Percentiles rank a stretch among this genome's conserved stretches.
Conservation (phyloP, 2,888 invertebrate species). For the Caenorhabditis japonica region DNA sequence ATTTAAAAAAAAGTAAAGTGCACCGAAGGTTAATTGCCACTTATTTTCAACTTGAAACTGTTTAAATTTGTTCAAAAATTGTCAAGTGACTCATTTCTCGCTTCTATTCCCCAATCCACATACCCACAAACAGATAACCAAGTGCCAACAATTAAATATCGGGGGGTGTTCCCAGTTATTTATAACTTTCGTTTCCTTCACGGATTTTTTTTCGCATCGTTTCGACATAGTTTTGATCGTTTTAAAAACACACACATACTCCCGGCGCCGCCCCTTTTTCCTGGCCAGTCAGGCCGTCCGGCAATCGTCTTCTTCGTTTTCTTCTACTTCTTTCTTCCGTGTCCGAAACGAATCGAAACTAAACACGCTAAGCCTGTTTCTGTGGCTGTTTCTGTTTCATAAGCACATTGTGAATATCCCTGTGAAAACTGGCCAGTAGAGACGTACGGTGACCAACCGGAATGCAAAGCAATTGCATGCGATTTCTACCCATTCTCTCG, state of each 20-base stretch:
- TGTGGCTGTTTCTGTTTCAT: constrained; percentile 36
- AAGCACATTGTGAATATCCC: constrained; percentile 18
- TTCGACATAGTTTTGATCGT: too few species aligned
- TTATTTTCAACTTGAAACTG: too few species aligned
- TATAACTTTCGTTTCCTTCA: constrained; percentile 5
- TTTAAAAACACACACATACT: constrained; percentile 8
- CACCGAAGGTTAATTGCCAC: too few species aligned
- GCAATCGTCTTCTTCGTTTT: too few species aligned
- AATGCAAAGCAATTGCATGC: constrained; percentile 10
- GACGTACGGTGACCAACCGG: constrained; percentile 10
- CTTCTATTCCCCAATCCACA: too few species aligned
- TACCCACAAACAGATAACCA: too few species aligned
- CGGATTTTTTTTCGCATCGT: too few species aligned
- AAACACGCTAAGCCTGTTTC: constrained; percentile 19
- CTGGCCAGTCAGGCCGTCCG: constrained; percentile 4
- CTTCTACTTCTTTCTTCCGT: too few species aligned
- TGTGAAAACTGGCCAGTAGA: constrained; percentile 7
- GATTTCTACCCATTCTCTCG: constrained; percentile 9
- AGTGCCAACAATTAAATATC: constrained; percentile 19
- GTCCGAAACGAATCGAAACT: neutral
- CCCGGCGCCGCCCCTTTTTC: constrained; percentile 15
- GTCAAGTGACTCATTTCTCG: too few species aligned
- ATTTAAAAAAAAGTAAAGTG: too few species aligned
- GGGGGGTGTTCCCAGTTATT: constrained; percentile 6
- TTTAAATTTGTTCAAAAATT: too few species aligned